A percentile compares a stretch with the other conserved stretches of the same genome.
Conservation (phyloP, 2,797 vertebrate species). For the Tokudaia muenninki region DNA sequence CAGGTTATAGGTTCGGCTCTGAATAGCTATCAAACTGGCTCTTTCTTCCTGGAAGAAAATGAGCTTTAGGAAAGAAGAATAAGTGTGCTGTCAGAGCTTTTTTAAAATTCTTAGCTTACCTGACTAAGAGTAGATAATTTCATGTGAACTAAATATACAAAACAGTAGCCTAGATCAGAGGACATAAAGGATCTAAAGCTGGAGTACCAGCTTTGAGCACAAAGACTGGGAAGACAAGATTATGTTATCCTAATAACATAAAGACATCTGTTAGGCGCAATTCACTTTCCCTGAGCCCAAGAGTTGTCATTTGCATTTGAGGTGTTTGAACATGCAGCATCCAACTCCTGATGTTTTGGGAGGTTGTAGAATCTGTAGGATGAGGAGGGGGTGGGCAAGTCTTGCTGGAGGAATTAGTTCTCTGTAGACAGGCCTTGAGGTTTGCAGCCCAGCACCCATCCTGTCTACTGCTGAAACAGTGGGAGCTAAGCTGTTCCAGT, state of each 20-base stretch:
- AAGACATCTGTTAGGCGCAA: background rate
- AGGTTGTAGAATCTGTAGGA: background rate
- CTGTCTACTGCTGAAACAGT: background rate
- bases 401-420: background rate
- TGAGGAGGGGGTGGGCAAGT: background rate
- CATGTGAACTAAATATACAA: slow-evolving; percentile 8
- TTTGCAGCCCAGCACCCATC: background rate
- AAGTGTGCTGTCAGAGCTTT: slow-evolving; percentile 54
- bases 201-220: background rate
- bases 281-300: background rate
- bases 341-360: background rate
- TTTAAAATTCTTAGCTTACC: slow-evolving; percentile 61
- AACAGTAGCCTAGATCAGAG: background rate
- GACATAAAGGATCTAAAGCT: background rate
- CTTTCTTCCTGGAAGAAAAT: slow-evolving; percentile 63
- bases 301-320: background rate
- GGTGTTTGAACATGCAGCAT: background rate
- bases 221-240: background rate
- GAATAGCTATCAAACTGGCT: slow-evolving; percentile 68
- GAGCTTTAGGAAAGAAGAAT: slow-evolving; percentile 53
- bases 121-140: slow-evolving; percentile 60
- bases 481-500: background rate
- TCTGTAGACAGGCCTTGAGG: background rate
- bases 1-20: slow-evolving; percentile 56
- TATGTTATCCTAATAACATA: background rate